Evolutionary conservation across 2,888 invertebrate species (phyloP), one percentile per base, ranked within the genome.

Genomic region (Apocheima hispidaria): DNA sequence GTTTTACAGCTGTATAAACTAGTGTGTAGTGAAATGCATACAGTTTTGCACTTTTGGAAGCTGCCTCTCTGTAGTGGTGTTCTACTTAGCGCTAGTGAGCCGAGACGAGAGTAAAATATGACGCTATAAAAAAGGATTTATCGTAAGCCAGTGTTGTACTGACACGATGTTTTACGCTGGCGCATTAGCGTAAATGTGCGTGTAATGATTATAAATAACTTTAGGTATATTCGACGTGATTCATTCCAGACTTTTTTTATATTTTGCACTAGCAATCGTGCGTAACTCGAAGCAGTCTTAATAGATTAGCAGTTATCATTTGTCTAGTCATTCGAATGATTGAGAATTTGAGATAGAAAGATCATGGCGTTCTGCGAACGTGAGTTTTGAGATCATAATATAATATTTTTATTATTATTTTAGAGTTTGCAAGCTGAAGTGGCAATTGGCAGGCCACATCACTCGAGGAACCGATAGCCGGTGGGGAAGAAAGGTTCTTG

Each of bases 81-180:
- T 16, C 5, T 26, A 16, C 21, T 52, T 28, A 48, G 41, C 48
- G 41, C 52, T 57, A 57, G 52, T 41, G 33, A 51, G 9, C 5
- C 56, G 61, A 48, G 48, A 48, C 52, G 30, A 14, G 48, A 53
- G 28, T 56, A 44, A 62, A 48, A 56, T 57, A 62, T 41, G 52
- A 30, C 26, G 59, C 62, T 50, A 66, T 70, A 66, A 70, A 69
- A 66, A 66, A 48, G 51, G 59, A 70, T 68, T 70, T 70, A 68
- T 66, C 14, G 59, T 60, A 44, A 62, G 63, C 63, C 63, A 54
- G 44, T 38, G 63, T 53, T 52, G 28, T 43, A 33, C 36, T 44
- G 38, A 59, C 68, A 56, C 52, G 51, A 65, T 68, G 66, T 68
- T 68, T 44, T 66, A 65, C 68, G 60, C 51, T 54, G 14, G 21